Percentiles rank a stretch among this genome's conserved stretches.
Evolutionary conservation across 2,113 vertebrate genomes (phyloP).

Genomic region (cattle (Bos taurus)): ARS-UCD2.0 NC_037338.1:9377501-9378000

Average conservation of each 20-base stretch:
- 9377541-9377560: too few relatives aligned
- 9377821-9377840: background rate
- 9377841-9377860: background rate
- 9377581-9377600: background rate
- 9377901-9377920: background rate
- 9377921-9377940: too few relatives aligned
- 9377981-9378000: background rate
- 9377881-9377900: background rate
- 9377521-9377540: background rate
- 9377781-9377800: background rate
- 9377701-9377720: background rate
- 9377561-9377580: background rate
- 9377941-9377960: background rate
- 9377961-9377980: background rate
- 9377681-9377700: background rate
- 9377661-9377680: background rate
- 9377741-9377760: background rate
- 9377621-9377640: fast-evolving
- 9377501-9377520: background rate
- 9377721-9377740: background rate
- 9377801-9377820: background rate
- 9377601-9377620: fast-evolving
- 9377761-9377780: background rate
- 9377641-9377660: background rate
- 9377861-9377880: background rate